phyloP scores from a whole-genome alignment of 2,113 vertebrate genomes.

The Odocoileus hemionus region DNA sequence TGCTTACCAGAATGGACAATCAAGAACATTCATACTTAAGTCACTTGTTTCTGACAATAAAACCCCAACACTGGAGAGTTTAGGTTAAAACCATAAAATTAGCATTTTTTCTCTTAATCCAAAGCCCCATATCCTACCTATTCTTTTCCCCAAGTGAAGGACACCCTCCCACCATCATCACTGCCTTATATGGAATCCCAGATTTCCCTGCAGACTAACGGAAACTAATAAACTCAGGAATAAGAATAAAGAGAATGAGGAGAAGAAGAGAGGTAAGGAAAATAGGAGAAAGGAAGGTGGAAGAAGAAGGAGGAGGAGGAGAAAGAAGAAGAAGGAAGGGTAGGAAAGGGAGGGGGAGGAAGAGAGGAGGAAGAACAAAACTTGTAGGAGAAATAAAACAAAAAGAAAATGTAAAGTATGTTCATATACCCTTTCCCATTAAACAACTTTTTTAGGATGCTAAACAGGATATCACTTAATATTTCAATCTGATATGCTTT shows the following conservation, averaged over 20 bases:
- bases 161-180: not conserved
- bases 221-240: not conserved
- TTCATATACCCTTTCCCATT: not conserved
- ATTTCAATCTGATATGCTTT: not conserved
- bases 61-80: not conserved
- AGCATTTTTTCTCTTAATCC: not conserved
- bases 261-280: accelerated
- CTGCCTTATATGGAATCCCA: not conserved
- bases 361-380: not conserved
- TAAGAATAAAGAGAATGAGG: not conserved
- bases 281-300: too few relatives aligned
- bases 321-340: accelerated
- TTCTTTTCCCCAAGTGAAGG: not conserved
- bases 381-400: not conserved
- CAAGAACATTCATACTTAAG: not conserved
- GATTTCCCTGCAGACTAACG: not conserved
- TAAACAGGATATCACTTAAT: not conserved
- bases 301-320: not conserved
- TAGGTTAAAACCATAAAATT: not conserved
- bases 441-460: not conserved
- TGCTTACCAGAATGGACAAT: not conserved
- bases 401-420: not conserved
- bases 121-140: not conserved
- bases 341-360: too few relatives aligned
- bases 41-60: not conserved